A percentile compares a stretch with the other conserved stretches of the same genome.
phyloP scores from a whole-genome alignment of 2,113 vertebrate genomes.

The Paradisaea rubra region DNA sequence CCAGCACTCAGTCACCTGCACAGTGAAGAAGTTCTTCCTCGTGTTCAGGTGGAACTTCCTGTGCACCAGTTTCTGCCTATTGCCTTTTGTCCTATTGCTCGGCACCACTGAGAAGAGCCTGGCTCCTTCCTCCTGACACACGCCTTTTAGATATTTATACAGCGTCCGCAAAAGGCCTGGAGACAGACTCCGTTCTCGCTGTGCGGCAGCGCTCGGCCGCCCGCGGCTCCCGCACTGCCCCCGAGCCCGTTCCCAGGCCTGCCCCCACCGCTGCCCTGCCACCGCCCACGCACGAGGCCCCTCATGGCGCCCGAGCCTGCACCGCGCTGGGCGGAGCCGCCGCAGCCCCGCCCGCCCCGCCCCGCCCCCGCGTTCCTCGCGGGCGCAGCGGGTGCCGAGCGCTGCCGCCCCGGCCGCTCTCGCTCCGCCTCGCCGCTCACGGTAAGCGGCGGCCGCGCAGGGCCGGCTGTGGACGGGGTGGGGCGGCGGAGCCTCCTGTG shows the following conservation, averaged over 20 bases:
- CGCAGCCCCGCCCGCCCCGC: background rate
- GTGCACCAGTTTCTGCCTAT: background rate
- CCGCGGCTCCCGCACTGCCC: rapidly evolving
- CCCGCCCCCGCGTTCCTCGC: background rate
- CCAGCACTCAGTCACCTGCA: background rate
- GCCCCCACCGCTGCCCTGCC: background rate
- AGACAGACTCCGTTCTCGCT: too few relatives aligned
- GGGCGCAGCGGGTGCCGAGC: background rate
- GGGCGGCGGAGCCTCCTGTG: too few relatives aligned
- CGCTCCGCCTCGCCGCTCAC: background rate
- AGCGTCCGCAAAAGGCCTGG: background rate
- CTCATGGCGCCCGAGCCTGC: background rate
- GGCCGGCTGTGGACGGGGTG: background rate
- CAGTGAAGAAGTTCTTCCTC: background rate
- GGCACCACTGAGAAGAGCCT: background rate
- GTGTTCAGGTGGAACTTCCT: background rate
- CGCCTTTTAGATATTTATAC: background rate
- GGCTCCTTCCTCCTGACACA: background rate
- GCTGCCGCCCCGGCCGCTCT: background rate
- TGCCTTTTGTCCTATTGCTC: too few relatives aligned
- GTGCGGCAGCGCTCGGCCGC: rapidly evolving
- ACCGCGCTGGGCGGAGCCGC: background rate
- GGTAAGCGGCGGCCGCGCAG: background rate
- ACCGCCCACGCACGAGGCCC: rapidly evolving
- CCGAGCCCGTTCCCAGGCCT: rapidly evolving